Evolutionary conservation across 2,113 vertebrate species (phyloP).

Genomic region (Pithys albifrons): DNA sequence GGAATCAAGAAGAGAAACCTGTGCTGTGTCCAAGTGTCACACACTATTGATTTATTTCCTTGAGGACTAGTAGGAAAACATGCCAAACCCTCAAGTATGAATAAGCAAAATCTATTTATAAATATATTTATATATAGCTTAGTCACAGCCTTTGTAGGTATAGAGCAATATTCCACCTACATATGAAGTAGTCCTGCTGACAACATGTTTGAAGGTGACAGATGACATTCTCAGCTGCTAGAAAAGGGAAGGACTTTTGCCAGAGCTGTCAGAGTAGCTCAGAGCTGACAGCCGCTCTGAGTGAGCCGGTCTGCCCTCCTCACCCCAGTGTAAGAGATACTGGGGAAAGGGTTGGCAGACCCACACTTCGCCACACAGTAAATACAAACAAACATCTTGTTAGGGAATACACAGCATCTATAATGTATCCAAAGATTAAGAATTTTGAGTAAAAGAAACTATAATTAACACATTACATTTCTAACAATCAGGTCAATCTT

Average conservation of each 20-base stretch:
- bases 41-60: constrained; percentile 39
- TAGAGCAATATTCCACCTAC: background rate
- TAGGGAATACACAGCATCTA: background rate
- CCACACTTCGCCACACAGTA: background rate
- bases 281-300: background rate
- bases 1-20: background rate
- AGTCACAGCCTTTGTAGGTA: background rate
- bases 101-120: background rate
- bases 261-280: background rate
- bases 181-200: background rate
- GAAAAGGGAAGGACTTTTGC: background rate
- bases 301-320: background rate
- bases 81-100: constrained; percentile 11
- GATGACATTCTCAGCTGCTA: constrained; percentile 6
- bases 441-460: background rate
- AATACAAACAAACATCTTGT: background rate
- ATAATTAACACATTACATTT: background rate
- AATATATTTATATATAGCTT: background rate
- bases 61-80: background rate
- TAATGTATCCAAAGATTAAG: background rate
- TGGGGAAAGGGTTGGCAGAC: background rate
- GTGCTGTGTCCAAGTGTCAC: constrained; percentile 4
- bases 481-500: background rate
- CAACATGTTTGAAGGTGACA: background rate
- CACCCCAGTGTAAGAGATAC: background rate